Conservation (phyloP, 2,113 vertebrate species). For the Laticauda colubrina region DNA sequence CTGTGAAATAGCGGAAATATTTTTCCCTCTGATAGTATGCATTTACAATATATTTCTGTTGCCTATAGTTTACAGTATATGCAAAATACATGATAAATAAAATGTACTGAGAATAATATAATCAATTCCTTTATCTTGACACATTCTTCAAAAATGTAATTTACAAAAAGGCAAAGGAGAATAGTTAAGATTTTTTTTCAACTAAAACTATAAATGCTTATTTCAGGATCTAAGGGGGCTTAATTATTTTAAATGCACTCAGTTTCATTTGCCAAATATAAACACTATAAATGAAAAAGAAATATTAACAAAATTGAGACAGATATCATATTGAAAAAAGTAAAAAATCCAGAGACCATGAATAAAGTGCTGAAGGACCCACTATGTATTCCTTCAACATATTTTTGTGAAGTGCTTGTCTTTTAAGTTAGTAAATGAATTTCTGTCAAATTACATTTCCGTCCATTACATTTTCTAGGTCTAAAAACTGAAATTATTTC, state of each 20-base stretch:
- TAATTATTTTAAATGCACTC: neutral
- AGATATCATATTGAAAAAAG: neutral
- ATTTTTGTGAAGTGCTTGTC: neutral
- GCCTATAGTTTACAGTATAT: neutral
- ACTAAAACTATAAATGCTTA: neutral
- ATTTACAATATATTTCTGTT: neutral
- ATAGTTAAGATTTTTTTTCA: neutral
- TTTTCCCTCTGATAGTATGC: conserved; percentile 12
- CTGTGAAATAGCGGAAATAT: conserved; percentile 5
- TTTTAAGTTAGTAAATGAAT: neutral
- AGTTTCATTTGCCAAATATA: neutral
- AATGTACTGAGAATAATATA: neutral
- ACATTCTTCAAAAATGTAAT: neutral
- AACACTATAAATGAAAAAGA: neutral
- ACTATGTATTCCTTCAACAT: neutral
- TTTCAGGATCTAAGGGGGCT: neutral
- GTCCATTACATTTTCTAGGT: neutral
- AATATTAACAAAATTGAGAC: neutral
- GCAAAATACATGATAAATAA: neutral
- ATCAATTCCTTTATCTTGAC: neutral
- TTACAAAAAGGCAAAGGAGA: neutral
- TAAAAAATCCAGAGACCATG: neutral
- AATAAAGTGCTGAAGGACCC: neutral
- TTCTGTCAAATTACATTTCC: neutral
- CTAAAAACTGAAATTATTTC: neutral